These are phyloP conservation scores for Erebia ligea DNA, from an alignment of 2,888 invertebrate genomes.

Conservation along the genomic window DNA sequence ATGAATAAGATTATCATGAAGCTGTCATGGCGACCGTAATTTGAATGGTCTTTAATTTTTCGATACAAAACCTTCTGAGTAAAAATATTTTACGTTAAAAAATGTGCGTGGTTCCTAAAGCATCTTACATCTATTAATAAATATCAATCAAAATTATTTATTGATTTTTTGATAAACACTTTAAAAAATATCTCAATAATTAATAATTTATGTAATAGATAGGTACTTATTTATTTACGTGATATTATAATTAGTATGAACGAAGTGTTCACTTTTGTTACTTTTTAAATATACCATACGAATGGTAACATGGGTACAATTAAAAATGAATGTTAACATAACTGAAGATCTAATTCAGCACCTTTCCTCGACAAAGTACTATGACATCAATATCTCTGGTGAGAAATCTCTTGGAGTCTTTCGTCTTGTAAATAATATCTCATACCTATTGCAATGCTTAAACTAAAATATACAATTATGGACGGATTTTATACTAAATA, in stretches of 20 bases:
- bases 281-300: neutral
- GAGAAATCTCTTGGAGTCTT: neutral
- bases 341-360: conserved; percentile 5
- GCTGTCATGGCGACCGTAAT: neutral
- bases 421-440: conserved; percentile 11
- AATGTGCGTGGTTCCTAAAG: conserved; percentile 20
- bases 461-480: conserved; percentile 23
- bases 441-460: conserved; percentile 8
- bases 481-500: conserved; percentile 28
- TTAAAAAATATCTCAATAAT: neutral
- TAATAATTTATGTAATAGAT: neutral
- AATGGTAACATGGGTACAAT: conserved; percentile 1
- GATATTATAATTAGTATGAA: neutral
- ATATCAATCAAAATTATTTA: conserved; percentile 1
- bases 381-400: neutral
- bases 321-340: neutral
- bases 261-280: neutral
- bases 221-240: neutral
- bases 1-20: neutral
- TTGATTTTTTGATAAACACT: neutral
- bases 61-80: neutral
- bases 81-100: neutral
- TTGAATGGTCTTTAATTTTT: neutral
- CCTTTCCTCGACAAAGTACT: neutral
- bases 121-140: neutral